Evolutionary conservation across 2,888 invertebrate genomes (phyloP), one percentile per base, ranked within the genome.

Genomic region (Mythimna pallens): DNA sequence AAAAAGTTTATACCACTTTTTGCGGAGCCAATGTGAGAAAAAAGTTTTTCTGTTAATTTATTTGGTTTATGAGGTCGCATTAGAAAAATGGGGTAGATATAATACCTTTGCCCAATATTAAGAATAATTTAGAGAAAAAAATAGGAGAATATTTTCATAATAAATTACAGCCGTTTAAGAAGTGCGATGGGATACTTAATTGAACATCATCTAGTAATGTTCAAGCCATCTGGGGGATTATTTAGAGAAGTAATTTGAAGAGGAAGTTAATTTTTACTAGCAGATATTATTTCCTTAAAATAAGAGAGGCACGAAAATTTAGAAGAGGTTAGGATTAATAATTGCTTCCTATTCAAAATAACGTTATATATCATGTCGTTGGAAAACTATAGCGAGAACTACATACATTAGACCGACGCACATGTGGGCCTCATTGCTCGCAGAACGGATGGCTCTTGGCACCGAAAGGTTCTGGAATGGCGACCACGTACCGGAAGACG

Each of bases 1-100:
- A 67, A 77, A 80, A 80, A 77, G 63, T 80, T 78, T 78, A 71
- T 72, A 70, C 66, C 79, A 80, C 65, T 70, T 84, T 81, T 84
- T 80, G n/a, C 25, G 57, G 9, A 64, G 77, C 12, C 66, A 73
- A 66, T 65, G 65, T 61, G 47, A 65, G 57, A 22, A 69, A 71
- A 50, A 74, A 66, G 17, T 72, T 84, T 84, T 77, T 86, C 61
- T 65, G 63, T 71, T 78, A 76, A 80, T 80, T 84, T 65, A 52
- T 36, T 71, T 74, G 78, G 68, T 77, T 86, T 71, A 71, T 59
- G 58, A 70, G 69, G 63, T 71, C 12, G 61, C 59, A 30, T 80
- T 72, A 57, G 63, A 67, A 66, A 71, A 80, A 67, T 73, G 47
- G 22, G 58, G 52, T 22, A 36, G 55, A 68, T 72, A 47, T 47